phyloP scores from a whole-genome alignment of 2,888 invertebrate genomes.

The Acleris laterana region DNA sequence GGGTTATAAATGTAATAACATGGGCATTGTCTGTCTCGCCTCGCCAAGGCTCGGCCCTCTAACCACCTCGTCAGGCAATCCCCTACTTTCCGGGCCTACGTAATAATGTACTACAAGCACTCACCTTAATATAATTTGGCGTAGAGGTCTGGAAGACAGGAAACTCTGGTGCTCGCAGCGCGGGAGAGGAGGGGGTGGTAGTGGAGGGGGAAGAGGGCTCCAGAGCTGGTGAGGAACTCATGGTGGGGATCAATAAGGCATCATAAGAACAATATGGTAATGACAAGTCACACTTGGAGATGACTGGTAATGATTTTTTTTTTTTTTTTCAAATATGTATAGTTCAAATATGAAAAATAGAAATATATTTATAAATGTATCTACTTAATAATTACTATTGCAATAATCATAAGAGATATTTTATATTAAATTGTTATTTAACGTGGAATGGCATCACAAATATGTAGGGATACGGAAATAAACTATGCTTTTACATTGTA shows the following conservation, averaged over 20 bases:
- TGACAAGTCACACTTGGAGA: neutral
- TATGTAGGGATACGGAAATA: neutral
- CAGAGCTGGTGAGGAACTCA: constrained; percentile 81
- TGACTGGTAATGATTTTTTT: neutral
- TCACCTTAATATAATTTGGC: constrained; percentile 70
- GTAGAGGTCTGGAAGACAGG: constrained; percentile 72
- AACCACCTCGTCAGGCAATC: no score
- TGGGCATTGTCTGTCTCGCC: no score
- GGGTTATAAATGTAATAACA: neutral
- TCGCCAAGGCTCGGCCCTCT: no score
- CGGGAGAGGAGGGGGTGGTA: constrained; percentile 72
- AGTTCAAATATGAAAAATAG: neutral
- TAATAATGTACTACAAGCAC: constrained; percentile 34
- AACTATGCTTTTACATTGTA: constrained; percentile 23
- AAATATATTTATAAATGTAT: constrained; percentile 26
- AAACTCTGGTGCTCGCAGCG: constrained; percentile 58
- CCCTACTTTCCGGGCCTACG: no score
- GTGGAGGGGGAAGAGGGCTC: constrained; percentile 75
- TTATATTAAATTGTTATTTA: constrained; percentile 22
- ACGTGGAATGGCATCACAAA: constrained; percentile 25
- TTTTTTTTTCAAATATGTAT: no score
- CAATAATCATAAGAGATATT: constrained; percentile 33
- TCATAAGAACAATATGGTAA: neutral
- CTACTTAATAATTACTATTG: constrained; percentile 31
- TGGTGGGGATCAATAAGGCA: constrained; percentile 67